Evolutionary conservation across 2,797 vertebrate genomes (phyloP), one percentile per base, ranked within the genome.

Genomic region (Xyrichtys novacula): DNA sequence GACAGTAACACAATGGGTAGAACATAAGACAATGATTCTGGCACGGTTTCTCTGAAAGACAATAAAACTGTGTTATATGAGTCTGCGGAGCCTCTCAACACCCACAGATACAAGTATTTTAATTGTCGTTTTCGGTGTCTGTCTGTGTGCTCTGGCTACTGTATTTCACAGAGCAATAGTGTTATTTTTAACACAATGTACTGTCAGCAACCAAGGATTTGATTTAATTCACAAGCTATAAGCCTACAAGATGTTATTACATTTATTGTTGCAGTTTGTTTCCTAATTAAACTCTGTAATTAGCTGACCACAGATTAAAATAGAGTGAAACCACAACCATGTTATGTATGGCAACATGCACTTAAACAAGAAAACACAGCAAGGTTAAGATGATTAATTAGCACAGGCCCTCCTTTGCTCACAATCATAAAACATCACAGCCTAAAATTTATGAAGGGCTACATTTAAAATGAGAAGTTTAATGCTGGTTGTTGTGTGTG

Each of bases 201-300:
- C 26, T 31, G 23, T 19, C 12, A 43, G n/a, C 31, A 39, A 60
- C 42, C 17, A 47, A 53, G 3, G 22, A 11, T 20, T 40, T 34
- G 47, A 34, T 48, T 40, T 40, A 47, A 8, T 20, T 17, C 22
- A 44, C 50, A 67, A 19, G 39, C 40, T 47, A 23, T 62, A 20
- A 44, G 6, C 19, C n/a, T 56, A 6, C 5, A 25, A 53, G 36
- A 5, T 28, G 26, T 34, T 10, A 40, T 19, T 19, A 8, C 42
- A 55, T 23, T 32, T 22, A 16, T 12, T 15, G 17, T 11, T 8
- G 17, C n/a, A 14, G 12, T 36, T 19, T 0, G 48, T 48, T 29
- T 49, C 9, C 15, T 15, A 10, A 20, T 43, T 22, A n/a, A 42
- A 25, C 3, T 26, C 10, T 39, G 46, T 14, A 58, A 36, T 39